A percentile compares a stretch with the other conserved stretches of the same genome.
phyloP scores from a whole-genome alignment of 2,888 invertebrate species.

The Scelioninae gen. 2 region DNA sequence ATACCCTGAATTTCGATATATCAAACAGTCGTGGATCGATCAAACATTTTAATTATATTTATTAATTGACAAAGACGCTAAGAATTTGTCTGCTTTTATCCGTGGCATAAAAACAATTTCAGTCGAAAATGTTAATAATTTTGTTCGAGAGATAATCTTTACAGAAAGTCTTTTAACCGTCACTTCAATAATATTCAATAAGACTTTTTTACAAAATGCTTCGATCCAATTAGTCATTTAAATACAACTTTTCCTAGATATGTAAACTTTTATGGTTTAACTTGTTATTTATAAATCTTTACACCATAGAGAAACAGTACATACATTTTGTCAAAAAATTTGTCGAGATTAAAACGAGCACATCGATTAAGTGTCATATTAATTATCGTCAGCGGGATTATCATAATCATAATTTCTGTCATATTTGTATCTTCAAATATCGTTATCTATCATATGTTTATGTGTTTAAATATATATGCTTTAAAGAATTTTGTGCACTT shows the following conservation, averaged over 20 bases:
- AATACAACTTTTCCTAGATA: slow-evolving; percentile 24
- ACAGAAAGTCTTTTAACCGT: too few relatives aligned
- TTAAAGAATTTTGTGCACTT: slow-evolving; percentile 40
- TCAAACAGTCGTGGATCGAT: slow-evolving; percentile 28
- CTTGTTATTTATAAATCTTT: slow-evolving; percentile 33
- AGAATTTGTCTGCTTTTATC: slow-evolving; percentile 10
- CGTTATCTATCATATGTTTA: slow-evolving; percentile 36
- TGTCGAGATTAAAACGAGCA: slow-evolving; percentile 27
- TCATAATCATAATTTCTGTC: slow-evolving; percentile 1
- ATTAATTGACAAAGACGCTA: slow-evolving; percentile 37
- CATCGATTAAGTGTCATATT: slow-evolving; percentile 34
- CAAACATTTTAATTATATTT: slow-evolving; percentile 8
- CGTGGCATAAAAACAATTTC: background rate
- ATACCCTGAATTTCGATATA: slow-evolving; percentile 48
- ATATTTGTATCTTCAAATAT: slow-evolving; percentile 22
- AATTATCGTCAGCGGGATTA: slow-evolving; percentile 27
- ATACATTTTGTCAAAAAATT: slow-evolving; percentile 30
- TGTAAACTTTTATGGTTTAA: slow-evolving; percentile 49
- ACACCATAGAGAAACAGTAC: slow-evolving; percentile 37
- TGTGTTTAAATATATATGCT: slow-evolving; percentile 18
- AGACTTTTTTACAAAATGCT: too few relatives aligned
- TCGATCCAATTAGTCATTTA: slow-evolving; percentile 1
- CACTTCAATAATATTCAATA: too few relatives aligned
- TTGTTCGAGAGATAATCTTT: too few relatives aligned
- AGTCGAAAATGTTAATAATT: too few relatives aligned